Conservation (phyloP, 2,888 invertebrate genomes). For the Archips xylosteana region DNA sequence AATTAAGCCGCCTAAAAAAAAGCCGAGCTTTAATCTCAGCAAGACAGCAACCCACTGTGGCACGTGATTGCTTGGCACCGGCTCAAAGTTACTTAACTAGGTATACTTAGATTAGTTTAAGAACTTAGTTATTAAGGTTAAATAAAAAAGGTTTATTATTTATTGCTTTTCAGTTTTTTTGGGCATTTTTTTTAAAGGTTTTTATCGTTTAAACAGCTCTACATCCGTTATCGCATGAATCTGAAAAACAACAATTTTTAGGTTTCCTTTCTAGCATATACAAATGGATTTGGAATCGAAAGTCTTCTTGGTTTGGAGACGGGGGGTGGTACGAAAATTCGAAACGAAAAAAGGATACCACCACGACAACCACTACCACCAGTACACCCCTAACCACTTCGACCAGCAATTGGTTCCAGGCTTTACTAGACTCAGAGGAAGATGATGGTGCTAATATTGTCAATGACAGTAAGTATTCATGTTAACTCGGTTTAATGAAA, state of each 20-base stretch:
- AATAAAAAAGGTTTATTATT: too few species aligned
- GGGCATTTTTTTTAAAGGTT: too few species aligned
- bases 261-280: slow-evolving; percentile 71
- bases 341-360: slow-evolving; percentile 54
- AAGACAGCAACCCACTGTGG: too few species aligned
- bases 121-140: too few species aligned
- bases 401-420: slow-evolving; percentile 73
- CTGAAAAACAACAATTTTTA: slow-evolving; percentile 47
- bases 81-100: too few species aligned
- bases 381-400: slow-evolving; percentile 59
- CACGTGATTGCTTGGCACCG: too few species aligned
- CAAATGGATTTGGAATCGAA: slow-evolving; percentile 68
- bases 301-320: slow-evolving; percentile 75
- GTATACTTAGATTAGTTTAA: too few species aligned
- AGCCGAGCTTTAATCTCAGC: too few species aligned
- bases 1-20: too few species aligned
- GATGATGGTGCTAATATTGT: slow-evolving; percentile 62
- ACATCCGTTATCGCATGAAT: background rate
- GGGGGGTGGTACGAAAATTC: slow-evolving; percentile 75
- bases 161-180: too few species aligned
- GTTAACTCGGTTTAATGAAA: slow-evolving; percentile 29
- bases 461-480: slow-evolving; percentile 50
- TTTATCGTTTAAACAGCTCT: too few species aligned
- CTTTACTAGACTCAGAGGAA: slow-evolving; percentile 73
- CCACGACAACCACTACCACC: slow-evolving; percentile 64